These are phyloP conservation scores for Anthopleura sola DNA, from an alignment of 64 coral and sea anemone species.

Conservation along the genomic window DNA sequence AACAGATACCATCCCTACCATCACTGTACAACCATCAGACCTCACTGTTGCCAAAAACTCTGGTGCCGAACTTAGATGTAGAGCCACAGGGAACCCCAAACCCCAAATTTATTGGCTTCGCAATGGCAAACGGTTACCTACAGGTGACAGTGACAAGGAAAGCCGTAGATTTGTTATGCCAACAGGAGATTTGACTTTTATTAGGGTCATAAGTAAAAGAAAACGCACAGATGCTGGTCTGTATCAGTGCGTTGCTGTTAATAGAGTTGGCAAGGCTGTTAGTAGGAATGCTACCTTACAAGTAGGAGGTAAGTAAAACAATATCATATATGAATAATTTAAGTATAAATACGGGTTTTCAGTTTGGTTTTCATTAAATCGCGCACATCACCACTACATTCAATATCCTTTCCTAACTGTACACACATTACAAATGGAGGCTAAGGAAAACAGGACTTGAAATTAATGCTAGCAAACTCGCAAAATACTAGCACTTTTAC, in stretches of 20 bases:
- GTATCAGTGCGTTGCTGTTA: slow-evolving; percentile 77
- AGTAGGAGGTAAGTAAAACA: slow-evolving; percentile 74
- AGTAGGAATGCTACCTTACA: slow-evolving; percentile 72
- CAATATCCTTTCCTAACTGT: too few relatives aligned
- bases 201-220: slow-evolving; percentile 48
- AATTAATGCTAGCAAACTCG: too few relatives aligned
- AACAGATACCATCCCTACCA: slow-evolving; percentile 11
- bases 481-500: too few relatives aligned
- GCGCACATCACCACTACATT: too few relatives aligned
- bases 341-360: too few relatives aligned
- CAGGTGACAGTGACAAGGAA: slow-evolving; percentile 34
- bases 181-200: slow-evolving; percentile 55
- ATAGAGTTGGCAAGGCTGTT: slow-evolving; percentile 39
- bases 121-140: slow-evolving; percentile 56
- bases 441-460: too few relatives aligned
- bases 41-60: slow-evolving; percentile 49
- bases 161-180: slow-evolving; percentile 40
- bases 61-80: slow-evolving; percentile 55
- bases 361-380: too few relatives aligned
- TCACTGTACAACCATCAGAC: slow-evolving; percentile 63
- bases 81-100: slow-evolving; percentile 43
- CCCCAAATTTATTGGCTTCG: slow-evolving; percentile 68
- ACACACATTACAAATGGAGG: too few relatives aligned
- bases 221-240: slow-evolving; percentile 60
- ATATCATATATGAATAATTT: too few relatives aligned